These are phyloP conservation scores for Nomada ferruginata DNA, from an alignment of 2,888 invertebrate genomes.

Conservation along the genomic window DNA sequence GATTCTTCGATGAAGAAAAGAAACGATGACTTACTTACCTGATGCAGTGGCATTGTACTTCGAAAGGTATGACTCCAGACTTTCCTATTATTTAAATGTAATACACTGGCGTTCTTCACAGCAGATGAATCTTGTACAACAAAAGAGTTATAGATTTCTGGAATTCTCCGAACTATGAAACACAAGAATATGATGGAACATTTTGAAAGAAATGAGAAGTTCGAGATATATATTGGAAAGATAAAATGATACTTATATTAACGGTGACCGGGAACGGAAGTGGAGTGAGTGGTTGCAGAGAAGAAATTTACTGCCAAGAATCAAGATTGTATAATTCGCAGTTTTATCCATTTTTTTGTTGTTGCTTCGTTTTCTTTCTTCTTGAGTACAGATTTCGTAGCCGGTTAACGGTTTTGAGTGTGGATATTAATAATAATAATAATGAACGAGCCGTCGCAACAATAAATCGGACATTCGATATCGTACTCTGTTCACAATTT, in stretches of 20 bases:
- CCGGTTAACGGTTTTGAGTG: constrained; percentile 64
- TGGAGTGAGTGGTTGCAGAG: neutral
- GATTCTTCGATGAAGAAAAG: too few relatives aligned
- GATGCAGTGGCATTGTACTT: too few relatives aligned
- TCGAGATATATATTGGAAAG: neutral
- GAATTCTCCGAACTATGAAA: neutral
- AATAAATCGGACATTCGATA: constrained; percentile 66
- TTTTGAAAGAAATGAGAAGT: neutral
- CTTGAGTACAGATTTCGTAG: constrained; percentile 75
- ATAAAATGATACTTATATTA: neutral
- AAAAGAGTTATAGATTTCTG: too few relatives aligned
- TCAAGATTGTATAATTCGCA: constrained; percentile 80
- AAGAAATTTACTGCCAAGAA: constrained; percentile 70
- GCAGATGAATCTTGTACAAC: too few relatives aligned
- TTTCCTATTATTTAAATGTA: too few relatives aligned
- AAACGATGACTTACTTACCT: too few relatives aligned
- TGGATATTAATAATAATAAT: constrained; percentile 67
- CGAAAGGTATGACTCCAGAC: too few relatives aligned
- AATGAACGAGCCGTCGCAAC: constrained; percentile 66
- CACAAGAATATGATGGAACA: neutral
- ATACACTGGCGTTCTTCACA: too few relatives aligned
- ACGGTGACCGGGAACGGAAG: neutral
- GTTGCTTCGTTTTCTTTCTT: constrained; percentile 42
- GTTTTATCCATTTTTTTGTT: constrained; percentile 64
- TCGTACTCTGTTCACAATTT: constrained; percentile 32